These are phyloP conservation scores for Lasioglossum figueresi DNA, from an alignment of 2,888 invertebrate species.

Conservation along the genomic window DNA sequence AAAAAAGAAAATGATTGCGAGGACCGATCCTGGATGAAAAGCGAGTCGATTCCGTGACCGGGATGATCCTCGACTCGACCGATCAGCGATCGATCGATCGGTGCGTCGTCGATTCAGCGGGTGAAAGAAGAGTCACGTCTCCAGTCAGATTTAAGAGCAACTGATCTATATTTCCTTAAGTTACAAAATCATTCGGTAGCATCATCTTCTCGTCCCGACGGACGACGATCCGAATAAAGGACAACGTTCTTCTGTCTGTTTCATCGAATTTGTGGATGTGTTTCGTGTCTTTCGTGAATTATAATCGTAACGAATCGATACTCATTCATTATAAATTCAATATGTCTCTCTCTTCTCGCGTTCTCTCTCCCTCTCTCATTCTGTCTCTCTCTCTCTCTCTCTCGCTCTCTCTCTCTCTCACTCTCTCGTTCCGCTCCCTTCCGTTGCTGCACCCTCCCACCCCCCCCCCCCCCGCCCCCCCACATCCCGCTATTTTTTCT, in stretches of 20 bases:
- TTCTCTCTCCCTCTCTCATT: not conserved
- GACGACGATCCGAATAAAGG: constrained; percentile 48
- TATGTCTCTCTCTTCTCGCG: not conserved
- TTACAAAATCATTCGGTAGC: constrained; percentile 57
- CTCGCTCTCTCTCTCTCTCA: not conserved
- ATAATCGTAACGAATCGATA: constrained; percentile 7
- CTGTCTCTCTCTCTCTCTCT: not conserved
- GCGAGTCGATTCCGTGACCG: not conserved
- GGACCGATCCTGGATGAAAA: not conserved
- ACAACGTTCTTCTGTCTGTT: constrained; percentile 13
- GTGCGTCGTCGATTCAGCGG: constrained; percentile 20
- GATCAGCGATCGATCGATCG: constrained; percentile 21
- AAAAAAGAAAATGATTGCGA: not conserved
- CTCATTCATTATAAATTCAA: constrained; percentile 1
- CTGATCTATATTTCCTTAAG: constrained; percentile 59
- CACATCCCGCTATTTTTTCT: not conserved
- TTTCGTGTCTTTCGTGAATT: constrained; percentile 8
- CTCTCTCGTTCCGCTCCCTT: not conserved
- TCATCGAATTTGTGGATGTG: constrained; percentile 4
- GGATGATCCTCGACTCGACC: not conserved
- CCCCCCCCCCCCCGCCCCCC: not conserved
- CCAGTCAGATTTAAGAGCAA: constrained; percentile 59
- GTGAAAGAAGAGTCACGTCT: constrained; percentile 49
- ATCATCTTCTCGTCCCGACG: constrained; percentile 19
- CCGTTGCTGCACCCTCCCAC: not conserved